Conservation (phyloP, 2,113 vertebrate species). For the Lepisosteus oculatus region DNA sequence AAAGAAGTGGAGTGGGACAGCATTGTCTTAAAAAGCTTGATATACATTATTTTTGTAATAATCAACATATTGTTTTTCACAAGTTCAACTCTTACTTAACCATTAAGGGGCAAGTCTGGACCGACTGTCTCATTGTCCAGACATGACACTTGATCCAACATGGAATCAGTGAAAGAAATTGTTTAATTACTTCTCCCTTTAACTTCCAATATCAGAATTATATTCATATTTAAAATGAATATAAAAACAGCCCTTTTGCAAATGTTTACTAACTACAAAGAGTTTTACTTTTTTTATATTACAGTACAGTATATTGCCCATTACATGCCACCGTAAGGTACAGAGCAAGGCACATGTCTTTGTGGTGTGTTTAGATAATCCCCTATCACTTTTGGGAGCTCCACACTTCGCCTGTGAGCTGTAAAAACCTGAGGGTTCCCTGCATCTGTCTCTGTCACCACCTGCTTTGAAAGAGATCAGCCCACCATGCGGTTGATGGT, state of each 20-base stretch:
- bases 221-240: too few relatives aligned
- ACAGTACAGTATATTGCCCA: background rate
- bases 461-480: background rate
- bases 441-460: background rate
- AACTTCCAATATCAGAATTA: too few relatives aligned
- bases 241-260: too few relatives aligned
- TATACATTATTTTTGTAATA: too few relatives aligned
- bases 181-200: too few relatives aligned
- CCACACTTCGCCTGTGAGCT: background rate
- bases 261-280: too few relatives aligned
- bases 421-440: background rate
- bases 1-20: conserved; percentile 27
- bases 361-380: background rate
- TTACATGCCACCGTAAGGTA: background rate
- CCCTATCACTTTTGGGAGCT: background rate
- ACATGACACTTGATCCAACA: too few relatives aligned
- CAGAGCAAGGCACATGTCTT: background rate
- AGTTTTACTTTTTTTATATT: too few relatives aligned
- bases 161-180: too few relatives aligned
- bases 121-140: too few relatives aligned
- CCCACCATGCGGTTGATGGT: background rate
- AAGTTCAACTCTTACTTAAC: too few relatives aligned
- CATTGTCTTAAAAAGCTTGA: background rate
- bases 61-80: background rate
- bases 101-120: too few relatives aligned